Evolutionary conservation across 1,140 invertebrate species (phyloP).

Genomic region (Polyergus mexicanus): DNA sequence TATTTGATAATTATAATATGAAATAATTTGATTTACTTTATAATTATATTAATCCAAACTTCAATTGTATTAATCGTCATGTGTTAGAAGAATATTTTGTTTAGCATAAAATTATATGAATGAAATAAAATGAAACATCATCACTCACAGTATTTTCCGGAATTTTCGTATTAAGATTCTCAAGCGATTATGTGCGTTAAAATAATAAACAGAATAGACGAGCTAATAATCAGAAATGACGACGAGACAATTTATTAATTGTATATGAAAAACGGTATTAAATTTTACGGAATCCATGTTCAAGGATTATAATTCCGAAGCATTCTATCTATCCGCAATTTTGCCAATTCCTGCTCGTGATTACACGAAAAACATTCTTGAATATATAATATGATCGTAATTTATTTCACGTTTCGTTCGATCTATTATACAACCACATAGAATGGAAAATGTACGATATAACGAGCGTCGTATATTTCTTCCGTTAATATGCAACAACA

Average conservation of each 20-base stretch:
- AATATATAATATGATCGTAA: conserved; percentile 20
- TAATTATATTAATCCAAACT: not conserved
- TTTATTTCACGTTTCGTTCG: conserved; percentile 29
- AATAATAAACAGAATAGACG: too few relatives aligned
- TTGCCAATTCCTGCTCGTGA: not conserved
- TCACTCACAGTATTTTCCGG: too few relatives aligned
- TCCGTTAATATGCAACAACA: conserved; percentile 40
- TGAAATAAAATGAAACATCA: too few relatives aligned
- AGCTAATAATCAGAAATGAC: too few relatives aligned
- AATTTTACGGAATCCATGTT: not conserved
- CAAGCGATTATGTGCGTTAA: too few relatives aligned
- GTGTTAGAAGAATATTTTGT: not conserved
- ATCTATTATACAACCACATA: not conserved
- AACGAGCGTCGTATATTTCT: conserved; percentile 41
- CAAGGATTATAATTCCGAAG: not conserved
- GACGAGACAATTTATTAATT: too few relatives aligned
- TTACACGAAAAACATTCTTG: conserved; percentile 6
- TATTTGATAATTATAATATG: not conserved
- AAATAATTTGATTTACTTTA: conserved; percentile 12
- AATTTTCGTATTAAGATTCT: too few relatives aligned
- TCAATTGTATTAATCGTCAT: not conserved
- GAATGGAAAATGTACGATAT: not conserved
- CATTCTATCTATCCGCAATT: not conserved
- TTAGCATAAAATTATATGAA: too few relatives aligned
- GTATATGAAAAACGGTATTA: not conserved